Conservation (phyloP, 2,888 invertebrate genomes). For the Pyrochroa serraticornis region DNA sequence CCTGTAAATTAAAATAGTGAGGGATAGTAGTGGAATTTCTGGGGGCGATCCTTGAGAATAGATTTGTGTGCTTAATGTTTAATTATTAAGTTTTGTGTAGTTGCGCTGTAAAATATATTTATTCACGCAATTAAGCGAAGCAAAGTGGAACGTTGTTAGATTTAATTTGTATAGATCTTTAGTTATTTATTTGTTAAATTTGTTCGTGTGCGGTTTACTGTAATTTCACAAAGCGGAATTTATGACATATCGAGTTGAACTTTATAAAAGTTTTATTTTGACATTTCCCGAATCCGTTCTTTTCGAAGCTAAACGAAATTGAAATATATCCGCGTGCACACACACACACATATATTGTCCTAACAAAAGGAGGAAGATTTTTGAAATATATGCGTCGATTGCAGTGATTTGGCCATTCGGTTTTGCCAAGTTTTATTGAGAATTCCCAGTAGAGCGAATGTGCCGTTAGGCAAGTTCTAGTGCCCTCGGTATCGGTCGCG, state of each 20-base stretch:
- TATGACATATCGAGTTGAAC: slow-evolving; percentile 21
- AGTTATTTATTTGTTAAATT: no score
- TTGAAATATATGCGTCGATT: slow-evolving; percentile 37
- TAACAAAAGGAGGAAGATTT: slow-evolving; percentile 25
- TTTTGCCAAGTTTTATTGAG: slow-evolving; percentile 35
- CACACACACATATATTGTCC: slow-evolving; percentile 18
- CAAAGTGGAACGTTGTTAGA: no score
- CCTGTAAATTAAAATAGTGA: not conserved
- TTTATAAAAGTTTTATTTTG: slow-evolving; percentile 29
- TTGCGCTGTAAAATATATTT: slow-evolving; percentile 5
- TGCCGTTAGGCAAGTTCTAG: slow-evolving; percentile 34
- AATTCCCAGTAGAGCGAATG: slow-evolving; percentile 33
- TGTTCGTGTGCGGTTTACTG: not conserved
- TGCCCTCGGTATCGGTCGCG: slow-evolving; percentile 4
- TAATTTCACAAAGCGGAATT: slow-evolving; percentile 2
- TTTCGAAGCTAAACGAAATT: slow-evolving; percentile 21
- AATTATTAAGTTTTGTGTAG: slow-evolving; percentile 12
- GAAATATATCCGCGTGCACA: slow-evolving; percentile 26
- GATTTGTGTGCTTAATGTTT: slow-evolving; percentile 16
- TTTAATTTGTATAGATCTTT: no score
- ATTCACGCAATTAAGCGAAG: slow-evolving; percentile 8
- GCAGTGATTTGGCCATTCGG: slow-evolving; percentile 34
- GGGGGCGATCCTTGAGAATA: slow-evolving; percentile 12
- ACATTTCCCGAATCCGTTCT: slow-evolving; percentile 18
- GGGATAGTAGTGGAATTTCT: slow-evolving; percentile 9